Evolutionary conservation across 2,888 invertebrate genomes (phyloP), one percentile per base, ranked within the genome.

Genomic region (Chrysodeixis includens): DNA sequence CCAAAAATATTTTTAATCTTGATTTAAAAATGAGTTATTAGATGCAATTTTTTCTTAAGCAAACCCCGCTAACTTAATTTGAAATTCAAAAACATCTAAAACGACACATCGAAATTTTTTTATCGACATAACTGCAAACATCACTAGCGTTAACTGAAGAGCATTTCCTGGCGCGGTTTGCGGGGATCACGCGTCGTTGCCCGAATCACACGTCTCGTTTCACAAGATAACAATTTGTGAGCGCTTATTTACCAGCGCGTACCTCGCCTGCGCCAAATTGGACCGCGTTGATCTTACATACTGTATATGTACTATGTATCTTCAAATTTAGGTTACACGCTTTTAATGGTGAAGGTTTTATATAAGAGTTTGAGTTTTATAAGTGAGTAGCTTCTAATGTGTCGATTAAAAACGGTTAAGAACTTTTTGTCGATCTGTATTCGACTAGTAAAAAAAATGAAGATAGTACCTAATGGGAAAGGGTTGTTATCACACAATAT

Each of bases 171-270:
- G 88, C 85, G 89, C 88, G 86, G 88, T 85, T 81, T 83, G 90
- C 89, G 88, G 90, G 82, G 86, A 89, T 81, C 92, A 93, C 95
- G 94, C 95, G 91, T 93, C 94, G 94, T 90, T 94, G 93, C 88
- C 80, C 92, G 91, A 91, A 95, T 95, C 95, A 95, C 87, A 94
- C 95, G 94, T 88, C 89, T 94, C 94, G 95, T 93, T 95, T 93
- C 95, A 93, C 95, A 94, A 95, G 95, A 95, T 94, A 95, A 95
- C 95, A 94, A 95, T 95, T 95, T 95, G 94, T 87, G 92, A 89
- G 91, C 91, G 90, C 89, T 93, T 94, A 94, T 94, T 92, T 94
- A 94, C 93, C 92, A 86, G 85, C 82, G 75, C 83, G 62, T 79
- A 72, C 83, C 88, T 69, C 87, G 91, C 91, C 90, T 92, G 91